Percentiles rank a stretch among this genome's conserved stretches.
These are phyloP conservation scores for Agrotis segetum DNA, from an alignment of 2,888 invertebrate species.

Conservation along the genomic window DNA sequence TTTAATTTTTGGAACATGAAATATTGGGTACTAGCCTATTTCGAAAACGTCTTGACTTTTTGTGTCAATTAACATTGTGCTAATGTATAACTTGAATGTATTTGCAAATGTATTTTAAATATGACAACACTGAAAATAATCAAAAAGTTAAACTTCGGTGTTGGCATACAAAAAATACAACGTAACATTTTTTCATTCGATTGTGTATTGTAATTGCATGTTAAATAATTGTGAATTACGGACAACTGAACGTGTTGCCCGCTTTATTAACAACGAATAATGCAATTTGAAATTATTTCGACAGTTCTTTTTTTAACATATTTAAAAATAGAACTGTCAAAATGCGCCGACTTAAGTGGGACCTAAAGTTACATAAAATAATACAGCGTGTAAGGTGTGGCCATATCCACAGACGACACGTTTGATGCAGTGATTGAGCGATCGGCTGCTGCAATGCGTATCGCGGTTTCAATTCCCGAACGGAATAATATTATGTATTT, in stretches of 20 bases:
- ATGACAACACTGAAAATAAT: constrained; percentile 24
- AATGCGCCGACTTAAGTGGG: neutral
- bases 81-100: constrained; percentile 34
- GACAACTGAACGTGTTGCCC: constrained; percentile 64
- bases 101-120: constrained; percentile 25
- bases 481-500: no score
- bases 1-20: constrained; percentile 6
- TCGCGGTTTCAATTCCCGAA: no score
- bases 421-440: no score
- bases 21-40: constrained; percentile 18
- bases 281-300: constrained; percentile 18
- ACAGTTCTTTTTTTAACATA: no score
- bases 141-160: constrained; percentile 3
- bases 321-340: neutral
- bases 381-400: no score
- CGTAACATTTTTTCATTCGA: constrained; percentile 24
- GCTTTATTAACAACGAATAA: constrained; percentile 34
- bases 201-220: constrained; percentile 56
- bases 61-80: constrained; percentile 47
- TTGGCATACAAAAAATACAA: constrained; percentile 26
- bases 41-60: constrained; percentile 21
- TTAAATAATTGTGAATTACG: constrained; percentile 40
- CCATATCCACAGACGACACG: no score
- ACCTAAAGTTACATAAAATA: neutral
- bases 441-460: no score